Evolutionary conservation across 2,888 invertebrate genomes (phyloP), one percentile per base, ranked within the genome.

Genomic region (Zaprionus lineosus): DNA sequence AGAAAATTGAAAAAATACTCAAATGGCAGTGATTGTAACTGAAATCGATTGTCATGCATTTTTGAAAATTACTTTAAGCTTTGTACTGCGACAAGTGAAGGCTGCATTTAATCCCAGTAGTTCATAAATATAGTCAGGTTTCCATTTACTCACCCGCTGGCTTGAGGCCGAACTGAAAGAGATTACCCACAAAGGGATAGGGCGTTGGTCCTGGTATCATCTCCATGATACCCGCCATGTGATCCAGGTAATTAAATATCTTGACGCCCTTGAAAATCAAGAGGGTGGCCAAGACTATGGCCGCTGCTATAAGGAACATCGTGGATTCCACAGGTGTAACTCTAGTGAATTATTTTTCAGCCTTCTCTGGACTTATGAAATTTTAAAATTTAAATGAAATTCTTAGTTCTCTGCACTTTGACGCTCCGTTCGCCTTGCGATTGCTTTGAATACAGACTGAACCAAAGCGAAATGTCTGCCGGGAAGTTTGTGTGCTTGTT

Each of bases 151-250:
- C 44, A 88, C 88, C 87, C 33, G 65, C 81, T 24, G 88, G 84
- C 61, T 84, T 87, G 1, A 84, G 68, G 24, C 87, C 86, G 37
- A 88, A 82, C 64, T 88, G 87, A 68, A 86, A 86, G 8, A 87
- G 58, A 64, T 88, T 88, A 1, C 89, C 89, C 16, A 88, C 82
- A 57, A 88, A 83, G 0, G 89, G 88, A 60, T 87, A 84, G 0
- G 87, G 81, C 3, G 76, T 86, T 7, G 86, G 87, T 2, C 89
- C 89, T 1, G 88, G 87, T 55, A 89, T 86, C 86, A 86, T 86
- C 63, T 88, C 86, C 85, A 87, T 87, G 11, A 88, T 88, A 5
- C 88, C 86, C 1, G 86, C 87, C 52, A 88, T 88, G 55, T 87
- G 84, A 57, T 87, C 87, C 2, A 87, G 44, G 37, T 88, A 87